phyloP scores from a whole-genome alignment of 1,140 invertebrate genomes.

The Dysdera silvatica region DNA sequence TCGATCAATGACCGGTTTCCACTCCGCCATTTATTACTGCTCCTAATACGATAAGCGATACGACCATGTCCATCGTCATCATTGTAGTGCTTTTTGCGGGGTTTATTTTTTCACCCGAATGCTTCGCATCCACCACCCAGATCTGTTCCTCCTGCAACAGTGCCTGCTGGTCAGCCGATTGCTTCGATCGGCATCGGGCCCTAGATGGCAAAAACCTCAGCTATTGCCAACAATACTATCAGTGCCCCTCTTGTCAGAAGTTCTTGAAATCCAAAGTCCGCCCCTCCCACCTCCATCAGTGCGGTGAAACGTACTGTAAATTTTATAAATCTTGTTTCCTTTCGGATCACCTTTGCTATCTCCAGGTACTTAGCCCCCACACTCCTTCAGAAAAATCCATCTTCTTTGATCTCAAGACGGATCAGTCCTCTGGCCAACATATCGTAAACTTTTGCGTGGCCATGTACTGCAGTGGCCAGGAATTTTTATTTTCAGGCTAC shows the following conservation, averaged over 20 bases:
- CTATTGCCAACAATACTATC: not conserved
- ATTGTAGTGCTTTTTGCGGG: not conserved
- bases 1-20: not conserved
- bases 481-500: not conserved
- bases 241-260: not conserved
- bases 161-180: not conserved
- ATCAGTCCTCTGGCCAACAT: not conserved
- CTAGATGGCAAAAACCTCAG: not conserved
- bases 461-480: not conserved
- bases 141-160: not conserved
- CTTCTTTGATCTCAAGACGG: constrained; percentile 7
- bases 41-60: not conserved
- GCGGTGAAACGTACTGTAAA: not conserved
- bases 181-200: not conserved
- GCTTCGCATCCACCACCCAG: not conserved
- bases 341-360: not conserved
- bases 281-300: not conserved
- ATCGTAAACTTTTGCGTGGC: not conserved
- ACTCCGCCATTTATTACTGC: not conserved
- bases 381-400: not conserved
- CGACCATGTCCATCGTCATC: not conserved
- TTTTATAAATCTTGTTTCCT: not conserved
- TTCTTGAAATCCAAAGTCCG: not conserved
- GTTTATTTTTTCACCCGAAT: not conserved
- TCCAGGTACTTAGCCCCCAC: not conserved